Base-by-base conservation (phyloP, 1,140 invertebrate genomes). In the Wiebesia pumilae region DNA sequence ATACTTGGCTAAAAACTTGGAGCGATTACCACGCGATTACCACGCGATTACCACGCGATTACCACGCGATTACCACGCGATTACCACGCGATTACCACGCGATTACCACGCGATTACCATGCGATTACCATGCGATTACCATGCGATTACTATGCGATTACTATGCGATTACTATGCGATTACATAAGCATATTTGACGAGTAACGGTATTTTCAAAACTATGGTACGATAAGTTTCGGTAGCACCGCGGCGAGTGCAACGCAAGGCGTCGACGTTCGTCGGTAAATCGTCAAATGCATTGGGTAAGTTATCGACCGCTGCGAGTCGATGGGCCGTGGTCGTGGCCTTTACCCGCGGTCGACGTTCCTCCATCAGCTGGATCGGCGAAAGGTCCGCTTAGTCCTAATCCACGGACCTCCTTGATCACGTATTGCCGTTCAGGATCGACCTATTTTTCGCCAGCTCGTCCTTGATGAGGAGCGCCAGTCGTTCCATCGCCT, bases 401-500 rank as follows among this genome's bases (percentile, higher is more conserved):
- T 58, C 47, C 69, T 62, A 47, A 51, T 65, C 12, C 27, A 54
- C 19, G 24, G 78, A 47, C 38, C 40, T n/a, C 30, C 24, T 19
- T 27, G 30, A 33, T 90, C 90, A 92, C 86, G 90, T 88, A 43
- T 92, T 90, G 40, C 89, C 88, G 79, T 90, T 90, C 69, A 87
- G 85, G 67, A 84, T 87, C 38, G 90, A 88, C 30, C 38, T 84
- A 88, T 90, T 91, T 27, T 88, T 83, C 0, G 77, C 77, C 14
- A 92, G 81, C 82, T 93, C 92, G 16, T 90, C 84, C 54, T 87
- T 91, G 86, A 93, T 93, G 27, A 93, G 80, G n/a, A 88, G 47
- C 0, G 92, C 90, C 84, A 93, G 90, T 82, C 93, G 89, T 30
- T 91, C 88, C 75, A 93, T 38, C 10, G 93, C 93, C 93, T 93